Evolutionary conservation across 2,888 invertebrate genomes (phyloP).

Genomic region (Empis livida): DNA sequence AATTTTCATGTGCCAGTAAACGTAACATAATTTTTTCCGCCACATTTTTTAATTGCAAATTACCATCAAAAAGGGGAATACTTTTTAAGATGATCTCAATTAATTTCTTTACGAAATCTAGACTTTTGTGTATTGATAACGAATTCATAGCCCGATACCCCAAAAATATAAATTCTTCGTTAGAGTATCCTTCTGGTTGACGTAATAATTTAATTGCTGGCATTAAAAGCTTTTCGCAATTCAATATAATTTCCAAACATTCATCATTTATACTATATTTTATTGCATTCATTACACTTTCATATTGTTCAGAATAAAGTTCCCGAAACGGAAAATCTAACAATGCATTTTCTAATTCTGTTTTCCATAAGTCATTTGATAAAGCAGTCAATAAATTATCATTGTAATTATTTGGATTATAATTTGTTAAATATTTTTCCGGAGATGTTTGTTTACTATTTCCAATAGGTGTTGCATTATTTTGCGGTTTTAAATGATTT

Average conservation of each 20-base stretch:
- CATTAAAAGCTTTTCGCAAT: constrained; percentile 13
- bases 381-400: background rate
- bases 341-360: constrained; percentile 13
- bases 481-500: background rate
- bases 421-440: no score
- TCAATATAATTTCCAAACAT: constrained; percentile 11
- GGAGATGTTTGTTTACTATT: no score
- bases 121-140: constrained; percentile 22
- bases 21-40: constrained; percentile 20
- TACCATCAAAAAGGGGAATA: constrained; percentile 14
- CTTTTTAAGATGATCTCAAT: constrained; percentile 19
- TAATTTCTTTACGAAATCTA: constrained; percentile 18
- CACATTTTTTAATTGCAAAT: constrained; percentile 15
- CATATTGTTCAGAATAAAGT: constrained; percentile 14
- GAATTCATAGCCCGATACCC: constrained; percentile 15
- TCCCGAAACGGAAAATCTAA: constrained; percentile 15
- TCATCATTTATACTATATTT: constrained; percentile 7
- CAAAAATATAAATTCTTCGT: constrained; percentile 13
- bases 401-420: background rate
- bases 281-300: constrained; percentile 5
- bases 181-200: constrained; percentile 8
- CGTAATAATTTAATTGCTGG: constrained; percentile 14
- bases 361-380: constrained; percentile 5
- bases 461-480: background rate
- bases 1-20: constrained; percentile 20